Evolutionary conservation across 2,113 vertebrate genomes (phyloP).

Genomic region (Neodon shergylaensis): DNA sequence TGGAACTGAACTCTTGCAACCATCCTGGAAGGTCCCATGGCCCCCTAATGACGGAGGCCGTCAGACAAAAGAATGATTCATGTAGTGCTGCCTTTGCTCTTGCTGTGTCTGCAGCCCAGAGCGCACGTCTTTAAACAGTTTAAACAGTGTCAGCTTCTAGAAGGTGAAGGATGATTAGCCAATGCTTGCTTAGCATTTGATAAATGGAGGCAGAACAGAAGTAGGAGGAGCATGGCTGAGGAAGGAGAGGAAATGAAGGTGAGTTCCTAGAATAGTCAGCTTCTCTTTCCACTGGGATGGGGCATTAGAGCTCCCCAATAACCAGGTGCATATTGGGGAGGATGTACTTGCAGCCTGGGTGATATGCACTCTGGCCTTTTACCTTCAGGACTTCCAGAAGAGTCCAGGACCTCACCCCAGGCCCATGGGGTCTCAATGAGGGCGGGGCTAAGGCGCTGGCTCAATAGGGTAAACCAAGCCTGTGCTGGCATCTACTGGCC

Average conservation of each 20-base stretch:
- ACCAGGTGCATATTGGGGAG: not conserved
- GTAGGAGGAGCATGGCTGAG: not conserved
- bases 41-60: not conserved
- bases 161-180: not conserved
- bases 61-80: not conserved
- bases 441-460: not conserved
- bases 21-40: not conserved
- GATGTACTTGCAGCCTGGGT: not conserved
- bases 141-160: constrained; percentile 4
- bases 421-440: not conserved
- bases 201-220: not conserved
- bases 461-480: not conserved
- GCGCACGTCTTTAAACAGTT: constrained; percentile 32
- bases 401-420: not conserved
- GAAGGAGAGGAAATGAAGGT: not conserved
- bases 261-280: not conserved
- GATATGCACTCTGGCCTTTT: not conserved
- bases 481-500: not conserved
- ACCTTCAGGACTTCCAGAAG: not conserved
- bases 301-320: not conserved
- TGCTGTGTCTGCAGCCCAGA: not conserved
- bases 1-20: not conserved
- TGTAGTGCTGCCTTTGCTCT: not conserved
- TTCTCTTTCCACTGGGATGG: not conserved
- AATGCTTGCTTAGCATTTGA: constrained; percentile 19